Evolutionary conservation across 2,797 vertebrate species (phyloP), one percentile per base, ranked within the genome.

Genomic region (Thripadectes ignobilis): DNA sequence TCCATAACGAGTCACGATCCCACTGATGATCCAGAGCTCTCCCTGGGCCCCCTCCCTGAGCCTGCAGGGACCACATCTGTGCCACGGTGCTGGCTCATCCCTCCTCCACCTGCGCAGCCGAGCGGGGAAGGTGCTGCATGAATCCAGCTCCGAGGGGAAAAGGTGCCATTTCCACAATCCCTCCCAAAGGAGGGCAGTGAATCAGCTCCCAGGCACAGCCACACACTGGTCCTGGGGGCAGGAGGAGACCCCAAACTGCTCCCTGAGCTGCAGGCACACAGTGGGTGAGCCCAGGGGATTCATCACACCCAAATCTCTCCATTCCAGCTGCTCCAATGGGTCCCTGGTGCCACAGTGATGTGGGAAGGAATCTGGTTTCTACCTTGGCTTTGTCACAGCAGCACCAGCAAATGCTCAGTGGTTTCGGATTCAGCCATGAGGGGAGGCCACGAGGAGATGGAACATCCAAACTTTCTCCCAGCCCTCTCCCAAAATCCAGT

Each of bases 381-480:
- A 6, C 12, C 13, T 17, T 1, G 19, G 48, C 26, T 68, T 18
- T 51, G 62, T 26, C 5, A 0, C 45, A 43, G 81, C 49, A 91
- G 78, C 59, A 27, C 27, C 4, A 0, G 85, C 85, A 75, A 55
- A 76, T 1, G 1, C 38, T 27, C 17, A 0, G 5, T 4, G 36
- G 74, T 9, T 65, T 26, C 0, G 1, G 30, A 34, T 15, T 17
- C 2, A 4, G 78, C 22, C 15, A 24, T 0, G 0, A 46, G 34
- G 65, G 52, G 46, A 85, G 71, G 54, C 16, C 0, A 0, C 19
- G 59, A 52, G 52, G 52, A 71, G 68, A 49, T 1, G 8, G 59
- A 80, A 36, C 63, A 62, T 1, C 68, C 12, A 0, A 78, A 43
- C 49, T 12, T 45, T 12, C 22, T 71, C 58, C 52, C 62, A 24